Base-by-base conservation (phyloP, 2,113 vertebrate species). In the Tichodroma muraria region DNA sequence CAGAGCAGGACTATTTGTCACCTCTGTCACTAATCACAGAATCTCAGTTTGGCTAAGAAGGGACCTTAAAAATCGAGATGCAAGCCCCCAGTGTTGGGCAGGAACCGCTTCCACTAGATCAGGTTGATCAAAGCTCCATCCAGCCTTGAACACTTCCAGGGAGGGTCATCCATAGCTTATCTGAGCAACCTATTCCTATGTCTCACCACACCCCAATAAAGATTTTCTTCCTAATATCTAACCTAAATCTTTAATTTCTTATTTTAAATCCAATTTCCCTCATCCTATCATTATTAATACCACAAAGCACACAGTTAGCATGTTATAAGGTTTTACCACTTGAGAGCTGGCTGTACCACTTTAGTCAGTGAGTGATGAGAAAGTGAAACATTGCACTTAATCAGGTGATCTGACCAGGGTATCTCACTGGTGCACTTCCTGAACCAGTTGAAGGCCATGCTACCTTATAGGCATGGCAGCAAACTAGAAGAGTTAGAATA, bases 381-480 rank as follows among this genome's bases (percentile, higher is more conserved):
- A 89, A 42, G 4, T 23, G 69, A 89, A 95, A 68, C 14, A 40
- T 6, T 15, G 9, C 12, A 50, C 5, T 18, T n/a, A 16, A 17
- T 42, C 0, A 0, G 35, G 16, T 56, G 17, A 71, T 52, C 23
- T 85, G 44, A 56, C 7, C 1, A 0, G 19, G 31, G 3, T n/a
- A 30, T 31, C 40, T 72, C 33, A 49, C 27, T 72, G 37, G 24
- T 15, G 22, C 6, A 15, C 9, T 76, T 88, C 49, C 73, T 31
- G 60, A 60, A 65, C 33, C 79, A 64, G 4, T 3, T 47, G 70
- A 50, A 79, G 56, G 79, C 9, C 23, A 20, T 49, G n/a, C 2
- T 40, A 37, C 66, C 13, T 52, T 25, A 49, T 11, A 56, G 13
- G 15, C 40, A 27, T 27, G 33, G 75, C 78, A 54, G 4, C 10